phyloP scores from a whole-genome alignment of 2,888 invertebrate genomes.

The Morpho helenor region DNA sequence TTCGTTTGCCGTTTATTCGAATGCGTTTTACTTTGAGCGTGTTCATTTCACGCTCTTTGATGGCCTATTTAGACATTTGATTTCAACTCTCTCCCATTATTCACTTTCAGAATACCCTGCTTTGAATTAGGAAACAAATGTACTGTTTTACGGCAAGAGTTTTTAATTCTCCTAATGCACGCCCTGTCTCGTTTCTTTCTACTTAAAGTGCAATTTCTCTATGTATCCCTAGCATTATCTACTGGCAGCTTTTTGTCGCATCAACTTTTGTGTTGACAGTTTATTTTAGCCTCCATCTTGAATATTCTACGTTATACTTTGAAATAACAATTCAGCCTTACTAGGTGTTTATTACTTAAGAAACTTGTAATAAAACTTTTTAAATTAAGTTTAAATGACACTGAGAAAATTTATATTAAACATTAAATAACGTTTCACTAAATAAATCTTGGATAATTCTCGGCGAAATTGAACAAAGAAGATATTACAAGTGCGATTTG shows the following conservation, averaged over 20 bases:
- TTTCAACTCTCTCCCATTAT: constrained; percentile 59
- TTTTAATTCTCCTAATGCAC: constrained; percentile 79
- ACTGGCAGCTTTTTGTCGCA: constrained; percentile 52
- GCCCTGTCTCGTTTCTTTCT: constrained; percentile 55
- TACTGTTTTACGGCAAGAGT: constrained; percentile 54
- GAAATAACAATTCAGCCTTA: constrained; percentile 29
- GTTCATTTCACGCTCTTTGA: constrained; percentile 64
- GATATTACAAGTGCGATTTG: constrained; percentile 49
- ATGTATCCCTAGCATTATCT: constrained; percentile 49
- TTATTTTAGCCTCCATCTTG: constrained; percentile 59
- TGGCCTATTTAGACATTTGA: constrained; percentile 62
- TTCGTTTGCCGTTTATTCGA: constrained; percentile 52
- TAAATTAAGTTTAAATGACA: constrained; percentile 16
- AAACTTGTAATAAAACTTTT: constrained; percentile 14
- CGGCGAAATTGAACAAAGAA: constrained; percentile 36
- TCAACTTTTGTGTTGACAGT: constrained; percentile 62
- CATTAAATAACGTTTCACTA: constrained; percentile 19
- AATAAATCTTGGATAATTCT: constrained; percentile 21
- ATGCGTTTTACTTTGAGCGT: constrained; percentile 57
- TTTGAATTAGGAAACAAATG: constrained; percentile 65
- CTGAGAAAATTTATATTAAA: constrained; percentile 17
- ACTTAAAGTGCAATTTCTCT: constrained; percentile 62
- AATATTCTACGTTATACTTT: constrained; percentile 40
- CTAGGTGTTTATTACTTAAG: constrained; percentile 18
- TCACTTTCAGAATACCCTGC: constrained; percentile 43